Percentiles rank a stretch among this genome's conserved stretches.
phyloP scores from a whole-genome alignment of 2,113 vertebrate genomes.

The Galbula dea region DNA sequence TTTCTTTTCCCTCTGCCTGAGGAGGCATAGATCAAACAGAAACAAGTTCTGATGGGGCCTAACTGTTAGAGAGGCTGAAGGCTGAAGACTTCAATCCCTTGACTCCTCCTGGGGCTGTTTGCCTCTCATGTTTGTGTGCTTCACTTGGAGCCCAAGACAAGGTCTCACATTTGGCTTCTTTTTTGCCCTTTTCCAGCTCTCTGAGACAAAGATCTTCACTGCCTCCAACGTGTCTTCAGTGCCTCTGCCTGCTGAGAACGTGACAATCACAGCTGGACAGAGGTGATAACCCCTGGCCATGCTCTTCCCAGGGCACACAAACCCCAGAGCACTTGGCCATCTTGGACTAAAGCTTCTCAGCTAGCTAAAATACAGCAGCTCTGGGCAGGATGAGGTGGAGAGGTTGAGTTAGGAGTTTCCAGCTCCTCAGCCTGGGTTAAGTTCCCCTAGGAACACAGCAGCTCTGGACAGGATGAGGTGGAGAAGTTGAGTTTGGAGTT shows the following conservation, averaged over 20 bases:
- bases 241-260: constrained; percentile 89
- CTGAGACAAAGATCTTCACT: constrained; percentile 98
- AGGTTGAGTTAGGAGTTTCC: background rate
- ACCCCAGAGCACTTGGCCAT: background rate
- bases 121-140: background rate
- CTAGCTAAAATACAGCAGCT: background rate
- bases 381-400: background rate
- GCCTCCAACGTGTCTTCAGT: constrained; percentile 92
- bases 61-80: background rate
- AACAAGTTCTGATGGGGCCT: background rate
- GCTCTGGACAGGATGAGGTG: too few species aligned
- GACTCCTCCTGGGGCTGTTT: background rate
- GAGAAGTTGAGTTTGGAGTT: too few species aligned
- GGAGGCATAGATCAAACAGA: background rate
- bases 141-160: background rate
- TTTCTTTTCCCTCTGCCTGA: background rate
- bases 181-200: constrained; percentile 77
- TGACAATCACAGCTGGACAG: constrained; percentile 98
- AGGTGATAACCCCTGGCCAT: constrained; percentile 71
- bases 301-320: background rate
- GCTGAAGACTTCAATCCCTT: background rate
- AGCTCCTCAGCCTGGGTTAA: background rate
- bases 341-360: background rate
- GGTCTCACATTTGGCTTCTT: background rate
- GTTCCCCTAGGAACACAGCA: too few species aligned